Conservation (phyloP, 2,113 vertebrate species). For the Eulemur rufifrons region DNA sequence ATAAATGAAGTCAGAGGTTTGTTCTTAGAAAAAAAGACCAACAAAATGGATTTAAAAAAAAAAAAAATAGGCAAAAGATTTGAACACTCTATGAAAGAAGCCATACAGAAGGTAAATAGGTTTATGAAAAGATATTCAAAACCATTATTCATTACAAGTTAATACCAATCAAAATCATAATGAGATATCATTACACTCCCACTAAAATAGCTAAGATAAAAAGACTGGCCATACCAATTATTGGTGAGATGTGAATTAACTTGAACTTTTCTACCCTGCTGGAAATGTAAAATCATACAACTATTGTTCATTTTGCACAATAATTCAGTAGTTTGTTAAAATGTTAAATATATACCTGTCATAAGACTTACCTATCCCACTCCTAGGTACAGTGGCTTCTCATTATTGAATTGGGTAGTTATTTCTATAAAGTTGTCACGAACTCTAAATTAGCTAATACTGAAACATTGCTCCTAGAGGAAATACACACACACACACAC, state of each 20-base stretch:
- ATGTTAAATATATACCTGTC: not conserved
- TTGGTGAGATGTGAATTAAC: not conserved
- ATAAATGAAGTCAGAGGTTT: not conserved
- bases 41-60: not conserved
- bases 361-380: not conserved
- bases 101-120: not conserved
- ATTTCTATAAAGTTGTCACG: not conserved
- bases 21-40: not conserved
- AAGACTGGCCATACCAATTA: not conserved
- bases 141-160: not conserved
- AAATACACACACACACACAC: not conserved
- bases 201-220: not conserved
- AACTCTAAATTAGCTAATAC: not conserved
- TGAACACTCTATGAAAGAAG: not conserved
- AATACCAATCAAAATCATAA: not conserved
- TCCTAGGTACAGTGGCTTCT: not conserved
- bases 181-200: not conserved
- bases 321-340: not conserved
- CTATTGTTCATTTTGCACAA: not conserved
- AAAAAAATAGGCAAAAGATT: not conserved
- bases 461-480: not conserved
- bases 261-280: not conserved
- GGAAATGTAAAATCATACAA: not conserved
- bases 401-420: not conserved
- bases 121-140: not conserved